Conservation (phyloP, 2,113 vertebrate species). For the Formicarius rufipectus region DNA sequence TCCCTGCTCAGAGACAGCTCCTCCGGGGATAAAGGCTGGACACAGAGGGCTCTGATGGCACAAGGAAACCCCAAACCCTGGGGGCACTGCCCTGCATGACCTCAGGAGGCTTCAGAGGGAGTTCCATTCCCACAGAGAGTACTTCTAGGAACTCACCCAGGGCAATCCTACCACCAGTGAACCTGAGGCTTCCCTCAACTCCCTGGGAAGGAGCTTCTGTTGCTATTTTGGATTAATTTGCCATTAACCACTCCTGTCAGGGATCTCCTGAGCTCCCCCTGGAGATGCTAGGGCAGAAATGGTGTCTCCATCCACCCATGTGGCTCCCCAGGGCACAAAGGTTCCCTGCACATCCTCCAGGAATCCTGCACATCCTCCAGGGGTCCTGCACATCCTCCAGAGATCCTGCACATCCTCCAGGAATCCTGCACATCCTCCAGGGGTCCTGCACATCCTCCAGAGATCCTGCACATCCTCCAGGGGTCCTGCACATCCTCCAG, state of each 20-base stretch:
- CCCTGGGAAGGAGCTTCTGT: background rate
- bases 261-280: background rate
- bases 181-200: background rate
- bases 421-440: background rate
- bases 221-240: background rate
- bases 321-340: accelerated
- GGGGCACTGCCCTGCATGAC: background rate
- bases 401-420: background rate
- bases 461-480: background rate
- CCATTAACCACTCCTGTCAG: background rate
- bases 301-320: background rate
- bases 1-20: background rate
- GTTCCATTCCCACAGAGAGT: background rate
- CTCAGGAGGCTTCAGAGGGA: background rate
- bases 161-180: background rate
- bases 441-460: background rate
- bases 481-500: background rate
- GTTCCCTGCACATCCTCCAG: no score
- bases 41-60: background rate
- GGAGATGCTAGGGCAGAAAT: background rate
- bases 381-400: background rate
- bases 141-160: background rate
- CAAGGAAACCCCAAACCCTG: accelerated
- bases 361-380: no score
- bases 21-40: accelerated